Evolutionary conservation across 2,888 invertebrate species (phyloP).

Genomic region (Limenitis camilla): DNA sequence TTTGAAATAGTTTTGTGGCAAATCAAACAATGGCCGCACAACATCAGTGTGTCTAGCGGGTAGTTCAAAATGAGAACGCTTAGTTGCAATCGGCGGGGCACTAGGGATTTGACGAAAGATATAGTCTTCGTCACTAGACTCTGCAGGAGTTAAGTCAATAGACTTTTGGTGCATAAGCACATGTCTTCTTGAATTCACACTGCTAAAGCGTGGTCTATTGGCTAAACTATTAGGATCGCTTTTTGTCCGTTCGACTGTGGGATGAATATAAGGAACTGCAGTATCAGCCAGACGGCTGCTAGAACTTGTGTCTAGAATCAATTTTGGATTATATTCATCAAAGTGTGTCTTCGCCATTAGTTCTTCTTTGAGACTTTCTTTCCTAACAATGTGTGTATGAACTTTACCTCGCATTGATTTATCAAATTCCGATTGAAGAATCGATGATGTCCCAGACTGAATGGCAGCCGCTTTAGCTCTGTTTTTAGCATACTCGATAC

Average conservation of each 20-base stretch:
- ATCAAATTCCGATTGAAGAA: conserved; percentile 77
- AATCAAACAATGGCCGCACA: conserved; percentile 79
- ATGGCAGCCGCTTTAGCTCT: conserved; percentile 63
- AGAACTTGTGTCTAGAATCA: conserved; percentile 70
- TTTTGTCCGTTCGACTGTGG: conserved; percentile 87
- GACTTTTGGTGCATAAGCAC: conserved; percentile 90
- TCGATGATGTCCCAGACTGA: conserved; percentile 65
- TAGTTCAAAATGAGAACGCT: conserved; percentile 81
- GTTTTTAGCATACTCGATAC: conserved; percentile 73
- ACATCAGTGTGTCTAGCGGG: conserved; percentile 74
- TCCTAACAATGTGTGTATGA: conserved; percentile 60
- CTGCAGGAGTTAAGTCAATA: conserved; percentile 87
- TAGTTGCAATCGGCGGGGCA: conserved; percentile 81
- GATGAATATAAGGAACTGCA: conserved; percentile 76
- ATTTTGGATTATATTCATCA: conserved; percentile 83
- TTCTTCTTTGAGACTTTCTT: conserved; percentile 76
- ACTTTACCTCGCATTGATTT: conserved; percentile 66
- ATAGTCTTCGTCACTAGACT: conserved; percentile 89
- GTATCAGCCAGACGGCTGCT: conserved; percentile 68
- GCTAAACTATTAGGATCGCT: conserved; percentile 89
- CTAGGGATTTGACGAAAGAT: conserved; percentile 84
- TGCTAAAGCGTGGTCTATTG: conserved; percentile 81
- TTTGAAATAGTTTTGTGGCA: conserved; percentile 82
- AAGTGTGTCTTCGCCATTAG: conserved; percentile 79
- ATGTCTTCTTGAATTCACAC: conserved; percentile 83